Base-by-base conservation (phyloP, 37 sponge, comb jelly and placozoan species). In the Dysidea cf. avara region DNA sequence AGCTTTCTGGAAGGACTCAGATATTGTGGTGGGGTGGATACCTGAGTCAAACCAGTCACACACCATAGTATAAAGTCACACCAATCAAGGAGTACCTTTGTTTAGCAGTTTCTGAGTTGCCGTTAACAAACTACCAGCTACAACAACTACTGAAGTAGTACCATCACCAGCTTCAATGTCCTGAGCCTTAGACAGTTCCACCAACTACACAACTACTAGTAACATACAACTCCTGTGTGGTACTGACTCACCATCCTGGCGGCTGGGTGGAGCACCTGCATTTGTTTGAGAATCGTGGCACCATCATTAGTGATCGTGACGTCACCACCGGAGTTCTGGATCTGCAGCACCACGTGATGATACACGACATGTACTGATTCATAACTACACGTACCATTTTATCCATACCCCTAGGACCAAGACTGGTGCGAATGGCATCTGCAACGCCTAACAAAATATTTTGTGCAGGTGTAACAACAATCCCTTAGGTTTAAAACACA, bases 361-460 rank as follows among this genome's bases (percentile, higher is more conserved):
- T 6, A 76, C 31, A 48, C 46, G 24, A 24, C 56, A 69, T 11
- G n/a, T n/a, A n/a, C n/a, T n/a, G n/a, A n/a, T n/a, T n/a, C n/a
- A 13, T 20, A 6, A 26, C 29, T 21, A n/a, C 17, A 17, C 51
- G 32, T 13, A 90, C 91, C 99, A 99, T 99, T 64, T 99, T 99
- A 61, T 99, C 99, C 99, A 99, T 99, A 33, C 99, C 99, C 17
- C 87, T 68, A n/a, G 99, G 99, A 12, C 99, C 99, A n/a, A 99
- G 86, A 66, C 99, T 99, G 3, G 99, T 99, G 31, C 99, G 53
- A 39, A 99, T 79, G 43, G 99, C 99, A 87, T 99, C 96, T 22
- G 96, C 96, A 33, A 99, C 94, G 67, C 94, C 99, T 94, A 53
- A 21, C 24, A 11, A 57, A n/a, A 57, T n/a, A 18, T 11, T 9